These are phyloP conservation scores for Hypocryptadius cinnamomeus DNA, from an alignment of 2,113 vertebrate genomes.

Conservation along the genomic window DNA sequence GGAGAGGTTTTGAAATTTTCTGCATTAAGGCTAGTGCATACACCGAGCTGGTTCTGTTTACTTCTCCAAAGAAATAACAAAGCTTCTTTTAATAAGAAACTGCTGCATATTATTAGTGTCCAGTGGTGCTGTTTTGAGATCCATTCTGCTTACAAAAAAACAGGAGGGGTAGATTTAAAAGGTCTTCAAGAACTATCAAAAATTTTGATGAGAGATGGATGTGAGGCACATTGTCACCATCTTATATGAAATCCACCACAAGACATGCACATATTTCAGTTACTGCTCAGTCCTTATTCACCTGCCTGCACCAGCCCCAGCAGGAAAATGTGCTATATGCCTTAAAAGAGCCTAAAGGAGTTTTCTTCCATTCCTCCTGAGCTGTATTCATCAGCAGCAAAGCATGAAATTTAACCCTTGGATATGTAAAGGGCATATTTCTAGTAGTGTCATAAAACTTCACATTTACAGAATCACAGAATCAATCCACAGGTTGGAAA, in stretches of 20 bases:
- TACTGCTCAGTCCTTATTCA: background rate
- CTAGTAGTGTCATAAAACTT: background rate
- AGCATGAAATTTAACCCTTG: background rate
- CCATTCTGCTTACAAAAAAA: background rate
- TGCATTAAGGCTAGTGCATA: background rate
- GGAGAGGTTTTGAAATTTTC: background rate
- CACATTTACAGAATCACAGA: background rate
- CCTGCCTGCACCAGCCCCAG: background rate
- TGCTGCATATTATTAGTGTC: background rate
- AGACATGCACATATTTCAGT: rapidly evolving
- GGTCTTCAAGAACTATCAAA: background rate
- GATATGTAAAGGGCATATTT: background rate
- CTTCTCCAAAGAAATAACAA: background rate
- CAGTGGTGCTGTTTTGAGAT: background rate
- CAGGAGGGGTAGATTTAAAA: background rate
- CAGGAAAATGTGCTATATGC: background rate
- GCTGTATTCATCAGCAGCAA: background rate
- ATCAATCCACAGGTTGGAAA: background rate
- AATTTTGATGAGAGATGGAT: background rate
- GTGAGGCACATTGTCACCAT: background rate
- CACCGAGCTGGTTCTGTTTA: background rate
- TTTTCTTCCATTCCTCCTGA: background rate
- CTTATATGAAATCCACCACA: background rate
- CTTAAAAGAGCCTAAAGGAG: background rate
- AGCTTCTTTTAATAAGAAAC: background rate